A percentile compares a stretch with the other conserved stretches of the same genome.
Conservation (phyloP, 2,797 vertebrate genomes). For the Paedocypris micromegethes region DNA sequence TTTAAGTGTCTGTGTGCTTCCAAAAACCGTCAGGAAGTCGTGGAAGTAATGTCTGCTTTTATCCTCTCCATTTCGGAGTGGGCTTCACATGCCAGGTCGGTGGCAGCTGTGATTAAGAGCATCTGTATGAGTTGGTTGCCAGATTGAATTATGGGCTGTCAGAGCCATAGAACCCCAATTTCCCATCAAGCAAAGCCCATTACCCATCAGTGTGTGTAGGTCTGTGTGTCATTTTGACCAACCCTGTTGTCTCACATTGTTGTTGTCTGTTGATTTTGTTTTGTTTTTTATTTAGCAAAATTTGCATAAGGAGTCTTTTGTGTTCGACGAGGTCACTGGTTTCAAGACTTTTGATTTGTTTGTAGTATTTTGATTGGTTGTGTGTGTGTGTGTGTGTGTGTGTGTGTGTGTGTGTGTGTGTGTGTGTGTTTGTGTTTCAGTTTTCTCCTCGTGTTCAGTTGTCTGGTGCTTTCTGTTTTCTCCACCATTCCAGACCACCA, state of each 20-base stretch:
- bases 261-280: conserved; percentile 7
- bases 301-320: background rate
- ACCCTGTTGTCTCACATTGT: conserved; percentile 9
- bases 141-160: conserved; percentile 19
- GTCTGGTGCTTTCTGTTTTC: conserved; percentile 96
- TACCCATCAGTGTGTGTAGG: conserved; percentile 4
- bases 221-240: conserved; percentile 8
- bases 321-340: no score
- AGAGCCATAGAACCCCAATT: conserved; percentile 5
- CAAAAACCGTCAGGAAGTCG: conserved; percentile 21
- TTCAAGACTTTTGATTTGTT: conserved; percentile 2
- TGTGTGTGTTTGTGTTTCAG: conserved; percentile 66
- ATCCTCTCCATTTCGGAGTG: conserved; percentile 25
- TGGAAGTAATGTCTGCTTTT: conserved; percentile 26
- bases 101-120: conserved; percentile 34
- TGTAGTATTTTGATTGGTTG: conserved; percentile 39
- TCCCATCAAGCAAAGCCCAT: background rate
- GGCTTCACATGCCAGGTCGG: conserved; percentile 15
- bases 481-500: conserved; percentile 96
- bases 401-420: conserved; percentile 39
- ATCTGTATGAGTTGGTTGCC: conserved; percentile 30
- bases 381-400: conserved; percentile 32
- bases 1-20: conserved; percentile 1
- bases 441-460: conserved; percentile 96
- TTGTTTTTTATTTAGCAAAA: background rate